Evolutionary conservation across 2,888 invertebrate genomes (phyloP).

Genomic region (Philhelius pedissequus): DNA sequence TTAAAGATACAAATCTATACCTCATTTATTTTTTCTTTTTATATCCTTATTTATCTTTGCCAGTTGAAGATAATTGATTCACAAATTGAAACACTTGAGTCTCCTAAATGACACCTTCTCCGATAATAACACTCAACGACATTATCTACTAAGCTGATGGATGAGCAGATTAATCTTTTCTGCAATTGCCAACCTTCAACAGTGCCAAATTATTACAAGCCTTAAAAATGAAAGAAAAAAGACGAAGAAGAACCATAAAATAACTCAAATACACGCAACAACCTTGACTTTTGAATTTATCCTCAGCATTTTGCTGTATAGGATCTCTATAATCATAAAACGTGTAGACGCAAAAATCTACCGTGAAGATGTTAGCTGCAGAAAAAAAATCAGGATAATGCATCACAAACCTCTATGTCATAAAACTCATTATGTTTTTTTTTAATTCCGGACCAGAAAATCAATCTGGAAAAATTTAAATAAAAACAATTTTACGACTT

Average conservation of each 20-base stretch:
- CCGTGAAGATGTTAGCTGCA: neutral
- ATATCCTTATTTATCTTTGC: neutral
- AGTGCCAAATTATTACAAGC: constrained; percentile 7
- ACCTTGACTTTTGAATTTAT: constrained; percentile 56
- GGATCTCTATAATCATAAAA: constrained; percentile 7
- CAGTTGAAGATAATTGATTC: constrained; percentile 10
- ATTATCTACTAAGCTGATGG: constrained; percentile 21
- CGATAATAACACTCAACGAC: constrained; percentile 14
- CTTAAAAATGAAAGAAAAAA: neutral
- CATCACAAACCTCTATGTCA: neutral
- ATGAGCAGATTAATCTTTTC: constrained; percentile 17
- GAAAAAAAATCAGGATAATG: neutral
- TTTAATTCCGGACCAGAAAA: neutral
- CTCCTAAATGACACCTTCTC: constrained; percentile 16
- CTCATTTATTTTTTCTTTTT: neutral
- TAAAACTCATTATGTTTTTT: neutral
- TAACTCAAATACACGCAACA: constrained; percentile 33
- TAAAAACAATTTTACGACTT: constrained; percentile 32
- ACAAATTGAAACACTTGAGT: constrained; percentile 23
- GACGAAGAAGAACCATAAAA: constrained; percentile 6
- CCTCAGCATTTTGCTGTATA: constrained; percentile 19
- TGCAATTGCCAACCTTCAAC: neutral
- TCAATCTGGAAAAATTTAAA: constrained; percentile 16
- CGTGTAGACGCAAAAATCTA: neutral
- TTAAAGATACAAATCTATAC: neutral